phyloP scores from a whole-genome alignment of 2,888 invertebrate species.

The Acheta domesticus region DNA sequence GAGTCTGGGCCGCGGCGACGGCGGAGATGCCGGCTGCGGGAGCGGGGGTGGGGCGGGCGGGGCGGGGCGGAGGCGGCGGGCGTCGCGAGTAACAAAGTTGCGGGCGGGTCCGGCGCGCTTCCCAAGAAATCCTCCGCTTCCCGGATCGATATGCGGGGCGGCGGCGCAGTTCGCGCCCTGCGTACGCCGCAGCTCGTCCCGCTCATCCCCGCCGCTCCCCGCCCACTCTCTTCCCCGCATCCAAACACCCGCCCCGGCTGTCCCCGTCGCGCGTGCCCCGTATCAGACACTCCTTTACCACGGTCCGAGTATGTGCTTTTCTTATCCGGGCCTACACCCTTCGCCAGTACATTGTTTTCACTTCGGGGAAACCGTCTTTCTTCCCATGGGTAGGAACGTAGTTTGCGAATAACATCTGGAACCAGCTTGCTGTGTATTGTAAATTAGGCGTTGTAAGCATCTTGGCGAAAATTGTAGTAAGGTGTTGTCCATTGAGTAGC shows the following conservation, averaged over 20 bases:
- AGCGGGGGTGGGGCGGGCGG: not conserved
- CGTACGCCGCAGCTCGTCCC: constrained; percentile 6
- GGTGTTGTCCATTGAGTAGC: too few relatives aligned
- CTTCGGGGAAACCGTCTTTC: too few relatives aligned
- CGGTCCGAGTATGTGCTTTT: not conserved
- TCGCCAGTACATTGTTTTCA: too few relatives aligned
- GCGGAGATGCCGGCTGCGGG: not conserved
- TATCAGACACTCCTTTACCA: not conserved
- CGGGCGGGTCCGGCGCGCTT: not conserved
- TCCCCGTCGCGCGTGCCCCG: too few relatives aligned
- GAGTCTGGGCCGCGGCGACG: too few relatives aligned
- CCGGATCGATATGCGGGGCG: constrained; percentile 10
- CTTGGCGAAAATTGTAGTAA: too few relatives aligned
- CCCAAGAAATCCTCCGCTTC: not conserved
- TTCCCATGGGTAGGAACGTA: too few relatives aligned
- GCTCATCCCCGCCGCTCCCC: not conserved
- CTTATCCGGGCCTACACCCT: not conserved
- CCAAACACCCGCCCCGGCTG: not conserved
- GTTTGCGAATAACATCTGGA: too few relatives aligned
- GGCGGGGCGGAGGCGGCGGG: not conserved
- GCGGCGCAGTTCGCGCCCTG: constrained; percentile 18
- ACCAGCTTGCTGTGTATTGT: too few relatives aligned
- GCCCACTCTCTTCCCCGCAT: not conserved
- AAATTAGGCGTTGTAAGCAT: too few relatives aligned
- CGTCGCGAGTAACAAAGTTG: not conserved